These are phyloP conservation scores for Bombylius discolor DNA, from an alignment of 2,888 invertebrate species.

Conservation along the genomic window DNA sequence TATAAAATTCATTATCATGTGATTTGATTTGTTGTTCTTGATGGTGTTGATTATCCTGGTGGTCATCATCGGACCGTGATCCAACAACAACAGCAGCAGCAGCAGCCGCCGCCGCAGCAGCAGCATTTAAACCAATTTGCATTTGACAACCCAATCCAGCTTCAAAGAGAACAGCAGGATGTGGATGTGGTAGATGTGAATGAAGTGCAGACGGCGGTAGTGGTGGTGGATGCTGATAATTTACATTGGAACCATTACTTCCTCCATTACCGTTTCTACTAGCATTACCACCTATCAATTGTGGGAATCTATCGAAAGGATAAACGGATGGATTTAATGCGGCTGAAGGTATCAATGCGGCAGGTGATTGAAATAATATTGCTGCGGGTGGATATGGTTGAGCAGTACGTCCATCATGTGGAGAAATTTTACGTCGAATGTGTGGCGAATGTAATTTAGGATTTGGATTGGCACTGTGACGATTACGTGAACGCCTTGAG, in stretches of 20 bases:
- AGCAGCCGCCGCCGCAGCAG: background rate
- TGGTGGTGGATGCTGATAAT: conserved; percentile 20
- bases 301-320: conserved; percentile 60
- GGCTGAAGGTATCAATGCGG: conserved; percentile 33
- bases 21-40: background rate
- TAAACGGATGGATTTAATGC: conserved; percentile 51
- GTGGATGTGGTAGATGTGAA: conserved; percentile 19
- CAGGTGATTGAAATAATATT: conserved; percentile 49
- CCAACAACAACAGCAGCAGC: too few species aligned
- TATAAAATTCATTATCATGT: conserved; percentile 8
- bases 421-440: conserved; percentile 79
- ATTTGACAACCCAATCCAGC: conserved; percentile 2
- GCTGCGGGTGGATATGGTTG: conserved; percentile 48
- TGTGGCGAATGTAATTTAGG: conserved; percentile 95
- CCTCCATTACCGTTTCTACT: background rate
- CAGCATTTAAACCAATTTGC: background rate
- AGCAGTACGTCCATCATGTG: conserved; percentile 84
- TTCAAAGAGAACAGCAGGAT: conserved; percentile 1
- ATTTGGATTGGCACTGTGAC: conserved; percentile 95
- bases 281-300: conserved; percentile 38
- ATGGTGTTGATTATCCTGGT: background rate
- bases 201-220: conserved; percentile 27
- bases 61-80: background rate
- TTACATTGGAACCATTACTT: conserved; percentile 41
- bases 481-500: conserved; percentile 82